phyloP scores from a whole-genome alignment of 2,113 vertebrate species.

The Crotalus tigris region DNA sequence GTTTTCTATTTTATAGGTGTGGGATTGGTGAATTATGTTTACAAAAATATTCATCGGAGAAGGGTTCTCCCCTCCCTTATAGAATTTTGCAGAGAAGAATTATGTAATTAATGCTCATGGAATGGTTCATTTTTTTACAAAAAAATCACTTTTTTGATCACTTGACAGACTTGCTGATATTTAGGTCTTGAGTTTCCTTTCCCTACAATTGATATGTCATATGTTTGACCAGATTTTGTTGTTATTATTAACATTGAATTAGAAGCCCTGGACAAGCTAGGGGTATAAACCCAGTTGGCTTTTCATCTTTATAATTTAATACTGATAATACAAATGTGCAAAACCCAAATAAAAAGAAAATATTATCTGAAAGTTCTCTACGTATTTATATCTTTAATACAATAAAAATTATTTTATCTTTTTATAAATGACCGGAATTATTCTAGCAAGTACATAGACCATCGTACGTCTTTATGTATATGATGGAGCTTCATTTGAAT shows the following conservation, averaged over 20 bases:
- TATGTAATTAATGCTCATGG: not conserved
- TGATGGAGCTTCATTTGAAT: not conserved
- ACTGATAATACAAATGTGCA: not conserved
- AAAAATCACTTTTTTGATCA: not conserved
- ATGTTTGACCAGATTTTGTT: not conserved
- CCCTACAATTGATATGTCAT: not conserved
- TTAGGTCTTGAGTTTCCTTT: not conserved
- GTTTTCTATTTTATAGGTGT: constrained; percentile 29
- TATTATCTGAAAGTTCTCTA: not conserved
- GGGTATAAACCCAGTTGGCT: not conserved
- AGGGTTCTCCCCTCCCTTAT: not conserved
- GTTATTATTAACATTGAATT: not conserved
- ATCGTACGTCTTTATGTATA: not conserved
- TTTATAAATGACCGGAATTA: not conserved
- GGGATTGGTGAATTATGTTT: not conserved
- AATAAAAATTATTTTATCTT: not conserved
- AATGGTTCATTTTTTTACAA: not conserved
- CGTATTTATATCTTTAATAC: not conserved
- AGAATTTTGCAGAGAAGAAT: not conserved
- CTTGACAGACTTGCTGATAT: not conserved
- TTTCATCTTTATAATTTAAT: constrained; percentile 3
- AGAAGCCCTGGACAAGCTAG: not conserved
- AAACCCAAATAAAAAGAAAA: not conserved
- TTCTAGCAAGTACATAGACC: not conserved
- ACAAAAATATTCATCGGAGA: not conserved